These are phyloP conservation scores for Bergia puertoricense DNA, from an alignment of 92 coral and sea anemone genomes.

Conservation along the genomic window DNA sequence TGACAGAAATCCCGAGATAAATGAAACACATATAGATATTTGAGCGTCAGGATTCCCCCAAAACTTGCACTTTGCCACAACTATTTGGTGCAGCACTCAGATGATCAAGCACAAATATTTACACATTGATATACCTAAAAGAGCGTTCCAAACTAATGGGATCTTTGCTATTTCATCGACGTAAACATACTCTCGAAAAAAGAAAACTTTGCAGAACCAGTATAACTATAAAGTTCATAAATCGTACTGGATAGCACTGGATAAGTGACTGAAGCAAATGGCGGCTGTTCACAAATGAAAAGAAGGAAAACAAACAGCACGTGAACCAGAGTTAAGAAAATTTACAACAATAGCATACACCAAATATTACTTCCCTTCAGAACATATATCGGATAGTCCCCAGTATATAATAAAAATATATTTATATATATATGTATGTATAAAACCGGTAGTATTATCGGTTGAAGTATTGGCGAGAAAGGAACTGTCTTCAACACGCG, in stretches of 20 bases:
- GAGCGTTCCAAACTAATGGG: not conserved
- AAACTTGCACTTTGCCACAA: not conserved
- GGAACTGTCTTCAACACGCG: not conserved
- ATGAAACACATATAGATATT: not conserved
- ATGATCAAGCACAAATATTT: too few relatives aligned
- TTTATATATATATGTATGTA: too few relatives aligned
- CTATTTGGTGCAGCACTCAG: not conserved
- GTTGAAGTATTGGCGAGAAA: not conserved
- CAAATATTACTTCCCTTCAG: not conserved
- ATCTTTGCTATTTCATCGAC: not conserved
- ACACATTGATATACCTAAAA: not conserved
- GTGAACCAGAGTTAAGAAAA: too few relatives aligned
- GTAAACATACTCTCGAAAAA: too few relatives aligned
- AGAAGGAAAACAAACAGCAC: not conserved
- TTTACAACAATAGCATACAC: not conserved
- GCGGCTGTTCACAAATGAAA: not conserved
- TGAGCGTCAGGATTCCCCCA: not conserved
- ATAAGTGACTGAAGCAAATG: too few relatives aligned
- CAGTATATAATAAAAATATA: too few relatives aligned
- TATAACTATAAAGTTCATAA: not conserved
- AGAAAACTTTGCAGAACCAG: not conserved
- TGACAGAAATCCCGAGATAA: conserved; percentile 18
- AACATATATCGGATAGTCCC: not conserved
- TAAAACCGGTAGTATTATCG: not conserved
- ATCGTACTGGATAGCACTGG: not conserved